These are phyloP conservation scores for Seira sanloemensis DNA, from an alignment of 2,888 invertebrate species.

Conservation along the genomic window DNA sequence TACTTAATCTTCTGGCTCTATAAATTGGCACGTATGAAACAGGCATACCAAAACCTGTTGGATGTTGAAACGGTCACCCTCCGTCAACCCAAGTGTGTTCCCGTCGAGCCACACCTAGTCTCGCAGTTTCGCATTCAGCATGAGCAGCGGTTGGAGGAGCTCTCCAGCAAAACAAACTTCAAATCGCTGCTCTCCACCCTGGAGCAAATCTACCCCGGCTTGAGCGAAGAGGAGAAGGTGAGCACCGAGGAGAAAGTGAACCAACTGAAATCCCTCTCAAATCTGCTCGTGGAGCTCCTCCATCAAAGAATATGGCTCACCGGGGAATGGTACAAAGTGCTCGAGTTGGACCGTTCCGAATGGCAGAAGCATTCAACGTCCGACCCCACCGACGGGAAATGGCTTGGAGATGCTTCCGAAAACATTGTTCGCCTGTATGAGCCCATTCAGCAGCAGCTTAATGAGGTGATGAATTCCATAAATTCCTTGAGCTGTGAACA, in stretches of 20 bases:
- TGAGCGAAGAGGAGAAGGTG: conserved; percentile 66
- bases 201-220: conserved; percentile 60
- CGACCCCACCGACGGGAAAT: background rate
- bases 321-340: conserved; percentile 59
- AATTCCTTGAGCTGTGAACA: no score
- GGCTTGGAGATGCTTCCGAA: conserved; percentile 29
- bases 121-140: conserved; percentile 34
- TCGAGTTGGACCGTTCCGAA: conserved; percentile 52
- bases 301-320: conserved; percentile 51
- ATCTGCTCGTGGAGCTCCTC: conserved; percentile 58
- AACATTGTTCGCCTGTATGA: conserved; percentile 38
- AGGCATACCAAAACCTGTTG: conserved; percentile 66
- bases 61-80: conserved; percentile 59
- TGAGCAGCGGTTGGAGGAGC: conserved; percentile 49
- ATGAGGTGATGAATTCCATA: conserved; percentile 47
- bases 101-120: conserved; percentile 37
- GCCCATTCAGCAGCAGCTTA: conserved; percentile 56
- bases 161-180: conserved; percentile 51
- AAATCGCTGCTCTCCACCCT: conserved; percentile 45
- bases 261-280: conserved; percentile 59
- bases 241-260: conserved; percentile 66
- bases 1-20: no score
- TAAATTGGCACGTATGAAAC: background rate
- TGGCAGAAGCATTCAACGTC: conserved; percentile 7
- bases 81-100: conserved; percentile 41